These are phyloP conservation scores for Drosophila novamexicana DNA, from an alignment of 1,140 invertebrate genomes.

Conservation along the genomic window DNA sequence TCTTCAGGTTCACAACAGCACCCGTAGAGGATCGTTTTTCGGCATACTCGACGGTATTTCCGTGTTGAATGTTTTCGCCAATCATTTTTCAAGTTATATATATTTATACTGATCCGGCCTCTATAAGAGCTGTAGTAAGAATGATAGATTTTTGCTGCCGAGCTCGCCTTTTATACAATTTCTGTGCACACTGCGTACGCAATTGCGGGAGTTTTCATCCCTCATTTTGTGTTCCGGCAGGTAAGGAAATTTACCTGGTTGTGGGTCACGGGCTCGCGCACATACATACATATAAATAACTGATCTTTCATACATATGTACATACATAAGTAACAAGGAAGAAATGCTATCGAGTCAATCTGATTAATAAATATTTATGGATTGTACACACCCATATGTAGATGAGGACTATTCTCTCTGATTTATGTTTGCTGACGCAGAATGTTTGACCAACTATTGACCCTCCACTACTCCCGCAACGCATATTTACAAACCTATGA, in stretches of 20 bases:
- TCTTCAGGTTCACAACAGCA: conserved; percentile 60
- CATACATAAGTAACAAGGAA: not conserved
- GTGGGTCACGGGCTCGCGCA: not conserved
- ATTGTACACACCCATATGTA: not conserved
- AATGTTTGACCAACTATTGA: not conserved
- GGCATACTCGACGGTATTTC: conserved; percentile 14
- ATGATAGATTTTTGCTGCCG: conserved; percentile 45
- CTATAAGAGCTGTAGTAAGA: conserved; percentile 44
- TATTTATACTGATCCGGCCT: conserved; percentile 32
- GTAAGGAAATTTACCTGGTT: conserved; percentile 16
- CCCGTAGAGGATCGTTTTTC: conserved; percentile 58
- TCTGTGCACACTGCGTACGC: conserved; percentile 9
- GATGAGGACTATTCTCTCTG: not conserved
- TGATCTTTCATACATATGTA: conserved; percentile 3
- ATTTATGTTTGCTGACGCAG: not conserved
- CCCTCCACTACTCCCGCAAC: no score
- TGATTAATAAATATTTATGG: conserved; percentile 7
- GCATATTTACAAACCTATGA: no score
- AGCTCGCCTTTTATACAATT: conserved; percentile 54
- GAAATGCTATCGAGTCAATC: not conserved
- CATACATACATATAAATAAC: not conserved
- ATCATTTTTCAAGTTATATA: conserved; percentile 45
- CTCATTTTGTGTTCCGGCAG: conserved; percentile 5
- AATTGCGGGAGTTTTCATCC: conserved; percentile 6
- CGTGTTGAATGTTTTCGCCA: conserved; percentile 34